phyloP scores from a whole-genome alignment of 2,113 vertebrate genomes.

The Pleuronectes platessa region DNA sequence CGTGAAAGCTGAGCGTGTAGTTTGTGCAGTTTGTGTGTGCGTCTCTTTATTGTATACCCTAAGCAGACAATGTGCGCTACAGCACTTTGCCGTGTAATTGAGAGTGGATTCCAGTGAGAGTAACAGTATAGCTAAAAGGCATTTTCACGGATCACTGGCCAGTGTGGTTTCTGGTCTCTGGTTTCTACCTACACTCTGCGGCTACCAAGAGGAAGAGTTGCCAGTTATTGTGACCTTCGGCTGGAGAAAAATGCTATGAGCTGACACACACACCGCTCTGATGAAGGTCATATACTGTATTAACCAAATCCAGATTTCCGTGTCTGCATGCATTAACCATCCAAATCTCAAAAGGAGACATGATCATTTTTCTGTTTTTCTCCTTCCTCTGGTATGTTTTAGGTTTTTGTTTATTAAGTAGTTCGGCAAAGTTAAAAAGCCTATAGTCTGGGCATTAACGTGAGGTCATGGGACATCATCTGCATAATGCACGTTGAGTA shows the following conservation, averaged over 20 bases:
- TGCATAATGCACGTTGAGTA: too few relatives aligned
- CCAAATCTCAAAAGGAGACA: too few relatives aligned
- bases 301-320: slow-evolving; percentile 8
- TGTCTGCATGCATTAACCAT: not conserved
- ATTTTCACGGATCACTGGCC: slow-evolving; percentile 46
- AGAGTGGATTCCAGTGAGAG: slow-evolving; percentile 49
- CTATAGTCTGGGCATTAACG: too few relatives aligned
- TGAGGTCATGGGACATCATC: too few relatives aligned
- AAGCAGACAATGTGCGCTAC: slow-evolving; percentile 24
- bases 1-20: slow-evolving; percentile 4
- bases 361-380: too few relatives aligned
- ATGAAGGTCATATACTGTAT: slow-evolving; percentile 31
- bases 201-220: slow-evolving; percentile 49
- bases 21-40: slow-evolving; percentile 7
- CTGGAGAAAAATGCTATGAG: slow-evolving; percentile 21
- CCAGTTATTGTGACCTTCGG: slow-evolving; percentile 35
- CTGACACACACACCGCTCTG: not conserved
- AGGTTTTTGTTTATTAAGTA: too few relatives aligned
- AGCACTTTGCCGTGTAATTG: slow-evolving; percentile 38
- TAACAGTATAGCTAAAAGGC: slow-evolving; percentile 41
- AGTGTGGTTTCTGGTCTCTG: slow-evolving; percentile 35
- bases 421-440: too few relatives aligned
- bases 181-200: slow-evolving; percentile 44
- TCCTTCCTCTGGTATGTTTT: too few relatives aligned
- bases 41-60: slow-evolving; percentile 7